Evolutionary conservation across 2,113 vertebrate species (phyloP), one percentile per base, ranked within the genome.

Genomic region (Patagioenas fasciata): DNA sequence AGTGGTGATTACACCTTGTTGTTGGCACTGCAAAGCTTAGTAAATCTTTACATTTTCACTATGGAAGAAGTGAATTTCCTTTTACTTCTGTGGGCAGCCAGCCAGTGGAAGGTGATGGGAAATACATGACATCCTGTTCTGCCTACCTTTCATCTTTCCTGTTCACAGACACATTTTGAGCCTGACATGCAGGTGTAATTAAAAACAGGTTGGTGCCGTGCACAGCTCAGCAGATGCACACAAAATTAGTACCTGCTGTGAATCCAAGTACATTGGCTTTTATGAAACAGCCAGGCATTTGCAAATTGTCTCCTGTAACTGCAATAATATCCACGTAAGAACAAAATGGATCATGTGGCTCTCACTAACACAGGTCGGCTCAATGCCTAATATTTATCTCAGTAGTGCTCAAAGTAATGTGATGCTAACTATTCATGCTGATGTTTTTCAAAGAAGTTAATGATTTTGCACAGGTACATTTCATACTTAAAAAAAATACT

Each of bases 71-170:
- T 78, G 96, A 95, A 95, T 95, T 95, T 96, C 93, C 91, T 92
- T 85, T 88, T 96, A 53, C 56, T 95, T 62, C 87, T 79, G 50
- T 56, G 83, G 95, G 94, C 82, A 95, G 61, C 54, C 94, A 80
- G 95, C 93, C 95, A 97, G 90, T 19, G 51, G 95, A 96, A 96
- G 91, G 96, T 95, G 96, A 95, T 94, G 96, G 96, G 90, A 96
- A 96, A 97, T 93, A 85, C 87, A 87, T 95, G 95, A 94, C 96
- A 95, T 90, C 77, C 88, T 90, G 83, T 75, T 89, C 91, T 93
- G 66, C 70, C 80, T 90, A 71, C 89, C 80, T 95, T 96, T 96
- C 92, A 95, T 97, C 91, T 93, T 95, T 69, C 61, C 74, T 85
- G 72, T 93, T 94, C 93, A 60, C 91, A 93, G 84, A 83, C 66